Base-by-base conservation (phyloP, 2,888 invertebrate species). In the Tipula helvola region DNA sequence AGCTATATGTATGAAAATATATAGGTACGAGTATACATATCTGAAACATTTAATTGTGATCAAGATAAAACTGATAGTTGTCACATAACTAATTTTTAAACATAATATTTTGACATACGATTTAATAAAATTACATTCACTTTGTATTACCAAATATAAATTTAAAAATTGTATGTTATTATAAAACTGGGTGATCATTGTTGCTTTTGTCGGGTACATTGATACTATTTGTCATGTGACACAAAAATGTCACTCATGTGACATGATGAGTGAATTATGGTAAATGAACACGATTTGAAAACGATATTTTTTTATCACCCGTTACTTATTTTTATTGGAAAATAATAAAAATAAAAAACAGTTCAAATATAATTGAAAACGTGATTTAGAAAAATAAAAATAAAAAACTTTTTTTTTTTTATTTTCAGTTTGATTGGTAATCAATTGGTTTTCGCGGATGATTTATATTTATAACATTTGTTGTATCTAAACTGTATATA, bases 61-160 rank as follows among this genome's bases (percentile, higher is more conserved):
- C 71, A 71, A 28, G 71, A 71, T 71, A 71, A 71, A 71, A 71
- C 28, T 71, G 71, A 71, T 71, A 71, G 71, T 71, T 71, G 71
- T 71, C 71, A 71, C 71, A 71, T 71, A 71, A 71, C 71, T 71
- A 71, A 71, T 71, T 71, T 71, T 71, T 71, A 71, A 71, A 71
- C 71, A 71, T 71, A 57, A 57, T 57, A 71, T 71, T 71, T 71
- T 71, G 71, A 71, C 71, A 71, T 71, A 71, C 71, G 71, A 28
- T 71, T 28, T 18, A 28, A 71, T 71, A 71, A 71, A 71, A 71
- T 71, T 71, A 71, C 71, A 71, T 71, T 71, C 71, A 71, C 71
- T 71, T 71, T 71, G 71, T 71, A 28, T 28, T 71, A 71, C 71
- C 71, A 71, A 71, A 71, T 71, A 71, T 71, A 28, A 16, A 16